phyloP scores from a whole-genome alignment of 1,140 invertebrate species.

The Macrotrachela quadricornifera region DNA sequence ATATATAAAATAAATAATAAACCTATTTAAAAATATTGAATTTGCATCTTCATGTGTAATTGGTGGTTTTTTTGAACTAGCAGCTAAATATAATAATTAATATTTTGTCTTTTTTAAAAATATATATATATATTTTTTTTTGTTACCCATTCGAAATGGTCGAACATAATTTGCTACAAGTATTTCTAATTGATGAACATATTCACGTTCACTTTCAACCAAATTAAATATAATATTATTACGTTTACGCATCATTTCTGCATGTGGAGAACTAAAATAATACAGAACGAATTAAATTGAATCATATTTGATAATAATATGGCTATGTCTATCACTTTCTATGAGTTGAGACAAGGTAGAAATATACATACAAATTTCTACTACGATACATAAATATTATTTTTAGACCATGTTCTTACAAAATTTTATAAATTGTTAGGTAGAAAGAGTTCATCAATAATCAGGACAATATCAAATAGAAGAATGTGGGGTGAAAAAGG shows the following conservation, averaged over 20 bases:
- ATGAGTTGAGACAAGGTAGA: no score
- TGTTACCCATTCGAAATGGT: constrained; percentile 52
- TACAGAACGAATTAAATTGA: no score
- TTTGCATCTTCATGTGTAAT: constrained; percentile 81
- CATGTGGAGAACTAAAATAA: constrained; percentile 51
- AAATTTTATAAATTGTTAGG: no score
- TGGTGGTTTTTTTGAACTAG: constrained; percentile 70
- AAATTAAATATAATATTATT: constrained; percentile 79
- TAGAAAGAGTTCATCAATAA: no score
- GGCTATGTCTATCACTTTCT: no score
- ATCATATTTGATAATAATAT: no score
- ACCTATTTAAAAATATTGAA: constrained; percentile 72
- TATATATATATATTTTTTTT: constrained; percentile 54
- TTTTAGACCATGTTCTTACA: no score
- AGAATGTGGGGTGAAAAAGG: no score
- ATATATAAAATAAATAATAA: neutral
- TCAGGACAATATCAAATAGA: no score
- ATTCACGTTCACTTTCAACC: constrained; percentile 56
- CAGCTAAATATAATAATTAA: constrained; percentile 69
- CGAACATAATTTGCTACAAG: constrained; percentile 71
- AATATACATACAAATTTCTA: no score
- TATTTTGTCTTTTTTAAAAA: constrained; percentile 72
- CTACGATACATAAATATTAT: no score
- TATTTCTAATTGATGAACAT: constrained; percentile 56
- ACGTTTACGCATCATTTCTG: constrained; percentile 73